These are phyloP conservation scores for Cyphomyrus plagiostoma DNA, from an alignment of 2,113 vertebrate genomes.

Conservation along the genomic window DNA sequence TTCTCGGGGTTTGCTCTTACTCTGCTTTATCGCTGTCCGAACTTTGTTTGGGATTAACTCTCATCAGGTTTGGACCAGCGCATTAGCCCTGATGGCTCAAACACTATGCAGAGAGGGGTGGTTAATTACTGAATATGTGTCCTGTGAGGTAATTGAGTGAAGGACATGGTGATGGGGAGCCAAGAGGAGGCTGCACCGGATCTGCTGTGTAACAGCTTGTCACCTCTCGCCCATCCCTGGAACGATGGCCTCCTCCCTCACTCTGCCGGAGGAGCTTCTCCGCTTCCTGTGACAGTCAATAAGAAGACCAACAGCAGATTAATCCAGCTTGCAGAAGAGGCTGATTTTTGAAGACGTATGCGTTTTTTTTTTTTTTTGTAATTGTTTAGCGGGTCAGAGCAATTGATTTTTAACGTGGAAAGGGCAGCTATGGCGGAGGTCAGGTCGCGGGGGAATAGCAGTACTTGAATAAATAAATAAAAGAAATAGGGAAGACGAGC, in stretches of 20 bases:
- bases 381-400: constrained; percentile 74
- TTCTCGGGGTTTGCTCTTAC: neutral
- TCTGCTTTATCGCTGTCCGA: neutral
- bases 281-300: constrained; percentile 63
- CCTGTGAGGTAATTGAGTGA: constrained; percentile 21
- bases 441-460: constrained; percentile 64
- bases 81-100: neutral
- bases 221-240: neutral
- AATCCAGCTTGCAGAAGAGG: constrained; percentile 64
- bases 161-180: neutral
- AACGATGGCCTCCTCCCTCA: neutral
- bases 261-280: constrained; percentile 31
- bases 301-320: constrained; percentile 65
- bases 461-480: constrained; percentile 70
- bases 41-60: neutral
- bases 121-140: constrained; percentile 14
- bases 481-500: constrained; percentile 40
- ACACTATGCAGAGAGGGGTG: neutral
- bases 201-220: neutral
- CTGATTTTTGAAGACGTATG: constrained; percentile 64
- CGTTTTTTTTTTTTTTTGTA: constrained; percentile 60
- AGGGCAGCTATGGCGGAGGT: constrained; percentile 59
- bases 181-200: constrained; percentile 28
- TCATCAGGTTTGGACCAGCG: neutral
- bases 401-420: constrained; percentile 83